Conservation (phyloP, 1,140 invertebrate species). For the Nebria ingens region DNA sequence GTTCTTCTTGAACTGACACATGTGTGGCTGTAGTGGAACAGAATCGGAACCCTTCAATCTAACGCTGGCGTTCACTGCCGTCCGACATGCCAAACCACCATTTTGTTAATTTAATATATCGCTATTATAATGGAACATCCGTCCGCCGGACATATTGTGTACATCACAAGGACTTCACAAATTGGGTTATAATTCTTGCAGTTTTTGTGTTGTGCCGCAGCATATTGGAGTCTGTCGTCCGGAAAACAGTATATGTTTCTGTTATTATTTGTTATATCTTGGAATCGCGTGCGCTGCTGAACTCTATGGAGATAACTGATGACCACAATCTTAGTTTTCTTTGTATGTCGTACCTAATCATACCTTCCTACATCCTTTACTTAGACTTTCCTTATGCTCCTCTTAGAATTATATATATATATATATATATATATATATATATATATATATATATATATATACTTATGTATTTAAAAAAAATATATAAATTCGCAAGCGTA, state of each 20-base stretch:
- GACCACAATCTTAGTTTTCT: too few species aligned
- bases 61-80: not conserved
- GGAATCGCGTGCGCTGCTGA: not conserved
- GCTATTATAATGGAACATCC: conserved; percentile 8
- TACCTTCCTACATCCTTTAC: too few species aligned
- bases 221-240: not conserved
- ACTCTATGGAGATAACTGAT: not conserved
- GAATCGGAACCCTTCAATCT: not conserved
- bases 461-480: conserved; percentile 18
- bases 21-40: too few species aligned
- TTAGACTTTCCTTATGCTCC: too few species aligned
- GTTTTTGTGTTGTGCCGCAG: not conserved
- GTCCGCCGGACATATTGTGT: conserved; percentile 3
- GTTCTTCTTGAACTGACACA: too few species aligned
- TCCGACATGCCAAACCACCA: not conserved
- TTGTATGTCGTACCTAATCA: too few species aligned
- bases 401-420: too few species aligned
- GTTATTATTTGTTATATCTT: not conserved
- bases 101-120: conserved; percentile 12
- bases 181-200: conserved; percentile 7
- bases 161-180: conserved; percentile 6
- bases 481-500: conserved; percentile 23
- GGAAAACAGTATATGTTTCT: too few species aligned
- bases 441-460: conserved; percentile 4
- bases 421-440: not conserved